Base-by-base conservation (phyloP, 2,113 vertebrate species). In the Chrysemys picta region DNA sequence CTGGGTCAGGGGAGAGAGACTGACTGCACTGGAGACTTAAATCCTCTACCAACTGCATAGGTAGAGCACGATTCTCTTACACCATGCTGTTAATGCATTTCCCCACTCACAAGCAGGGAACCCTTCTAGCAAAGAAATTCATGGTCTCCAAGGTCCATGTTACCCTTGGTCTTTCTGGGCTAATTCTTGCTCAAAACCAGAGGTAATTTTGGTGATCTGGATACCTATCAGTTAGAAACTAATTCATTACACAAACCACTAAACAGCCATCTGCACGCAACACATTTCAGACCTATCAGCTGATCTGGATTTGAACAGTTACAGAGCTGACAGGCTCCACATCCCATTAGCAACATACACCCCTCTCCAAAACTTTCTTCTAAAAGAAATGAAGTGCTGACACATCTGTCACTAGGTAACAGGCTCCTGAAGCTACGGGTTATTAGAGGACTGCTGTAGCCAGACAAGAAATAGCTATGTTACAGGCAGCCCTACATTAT, bases 11-110 rank as follows among this genome's bases (percentile, higher is more conserved):
- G 85, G 11, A 17, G 31, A 84, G 17, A 72, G 35, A 86, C 25
- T 6, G 0, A 5, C 59, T 82, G 22, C 3, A 1, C 1, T 9
- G 12, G 10, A 72, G 35, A 27, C 4, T 8, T 0, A 12, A 11
- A 12, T 6, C 8, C 38, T 35, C 79, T 84, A 38, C 53, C 81
- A 83, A 84, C 86, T 1, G 1, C 45, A 38, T 6, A 29, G 16
- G 49, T 19, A 75, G 42, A 76, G 24, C 42, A 50, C 29, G 45
- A 91, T 25, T 0, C 3, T 49, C 13, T 25, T 50, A 50, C 2
- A 78, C n/a, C 11, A 19, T 7, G 1, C 62, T 13, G n/a, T 79
- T 14, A 53, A 38, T 13, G 19, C 0, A 0, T 21, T 83, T 53
- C 22, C 12, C 45, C 17, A 17, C 17, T 72, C 16, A n/a, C 8